A percentile compares a stretch with the other conserved stretches of the same genome.
Evolutionary conservation across 2,888 invertebrate species (phyloP).

Genomic region (Rhopalosiphum nymphaeae): DNA sequence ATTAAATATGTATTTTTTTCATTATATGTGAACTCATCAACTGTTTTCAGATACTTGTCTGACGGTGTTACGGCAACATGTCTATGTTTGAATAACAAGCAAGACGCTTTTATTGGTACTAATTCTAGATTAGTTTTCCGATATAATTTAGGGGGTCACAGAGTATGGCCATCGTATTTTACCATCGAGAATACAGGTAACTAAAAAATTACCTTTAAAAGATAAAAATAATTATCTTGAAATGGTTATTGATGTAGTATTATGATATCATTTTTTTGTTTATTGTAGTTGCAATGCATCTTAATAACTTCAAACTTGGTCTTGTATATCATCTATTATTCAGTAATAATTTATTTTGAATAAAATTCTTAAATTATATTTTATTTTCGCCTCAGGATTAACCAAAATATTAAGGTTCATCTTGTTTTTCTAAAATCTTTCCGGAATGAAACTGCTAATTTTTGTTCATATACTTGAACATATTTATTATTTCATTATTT

Average conservation of each 20-base stretch:
- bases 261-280: no score
- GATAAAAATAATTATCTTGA: neutral
- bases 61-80: slow-evolving; percentile 32
- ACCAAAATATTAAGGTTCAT: no score
- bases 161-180: slow-evolving; percentile 36
- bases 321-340: neutral
- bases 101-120: slow-evolving; percentile 48
- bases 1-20: neutral
- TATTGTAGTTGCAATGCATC: no score
- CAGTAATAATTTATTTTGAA: neutral
- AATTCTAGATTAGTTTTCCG: slow-evolving; percentile 32
- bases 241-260: neutral
- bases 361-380: neutral
- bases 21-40: neutral
- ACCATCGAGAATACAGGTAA: neutral
- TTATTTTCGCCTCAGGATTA: no score
- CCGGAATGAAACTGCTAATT: no score
- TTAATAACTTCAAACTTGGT: neutral
- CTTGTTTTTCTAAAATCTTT: no score
- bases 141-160: slow-evolving; percentile 40
- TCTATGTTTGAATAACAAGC: slow-evolving; percentile 28
- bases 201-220: neutral
- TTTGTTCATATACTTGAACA: no score
- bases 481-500: neutral
- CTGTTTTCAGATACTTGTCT: slow-evolving; percentile 14